Evolutionary conservation across 2,113 vertebrate genomes (phyloP).

Genomic region (Pundamilia nyererei): DNA sequence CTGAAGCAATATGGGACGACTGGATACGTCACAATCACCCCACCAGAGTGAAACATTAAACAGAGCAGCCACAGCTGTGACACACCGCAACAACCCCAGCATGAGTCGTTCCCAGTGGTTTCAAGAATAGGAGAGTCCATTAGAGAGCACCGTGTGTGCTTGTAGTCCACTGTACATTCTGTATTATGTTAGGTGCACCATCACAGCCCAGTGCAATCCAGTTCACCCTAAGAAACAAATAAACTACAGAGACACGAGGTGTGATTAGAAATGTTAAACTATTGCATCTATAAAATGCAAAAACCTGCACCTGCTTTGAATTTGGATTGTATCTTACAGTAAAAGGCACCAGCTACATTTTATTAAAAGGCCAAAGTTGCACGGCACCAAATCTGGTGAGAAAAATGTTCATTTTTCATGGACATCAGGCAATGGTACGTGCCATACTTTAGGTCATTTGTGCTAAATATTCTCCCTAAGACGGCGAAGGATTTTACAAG

Average conservation of each 20-base stretch:
- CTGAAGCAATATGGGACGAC: neutral
- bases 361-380: neutral
- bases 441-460: neutral
- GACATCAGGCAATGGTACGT: no score
- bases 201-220: neutral
- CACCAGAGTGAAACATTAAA: neutral
- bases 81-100: neutral
- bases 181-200: neutral
- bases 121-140: neutral
- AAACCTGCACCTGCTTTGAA: neutral
- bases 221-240: neutral
- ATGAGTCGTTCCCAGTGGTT: neutral
- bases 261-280: neutral
- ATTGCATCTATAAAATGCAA: neutral
- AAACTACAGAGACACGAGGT: neutral
- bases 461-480: neutral
- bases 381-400: neutral
- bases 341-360: neutral
- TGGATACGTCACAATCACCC: neutral
- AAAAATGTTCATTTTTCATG: neutral
- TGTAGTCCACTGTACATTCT: neutral
- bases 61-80: neutral
- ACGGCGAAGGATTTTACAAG: rapidly evolving
- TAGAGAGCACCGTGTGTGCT: neutral
- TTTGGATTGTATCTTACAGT: neutral